These are phyloP conservation scores for Dusona sp. DNA, from an alignment of 2,888 invertebrate genomes.

Conservation along the genomic window DNA sequence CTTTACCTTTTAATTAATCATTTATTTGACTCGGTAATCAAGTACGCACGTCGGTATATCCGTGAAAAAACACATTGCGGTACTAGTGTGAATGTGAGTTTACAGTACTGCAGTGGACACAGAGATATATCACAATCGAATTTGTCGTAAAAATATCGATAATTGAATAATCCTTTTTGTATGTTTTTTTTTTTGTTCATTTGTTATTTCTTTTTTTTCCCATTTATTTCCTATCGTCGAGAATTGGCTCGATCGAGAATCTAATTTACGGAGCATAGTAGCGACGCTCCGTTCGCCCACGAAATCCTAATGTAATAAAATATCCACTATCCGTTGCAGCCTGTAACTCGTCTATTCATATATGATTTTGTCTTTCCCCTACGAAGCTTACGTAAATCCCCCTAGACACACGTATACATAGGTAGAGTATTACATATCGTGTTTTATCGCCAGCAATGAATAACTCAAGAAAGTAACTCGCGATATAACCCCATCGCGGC, in stretches of 20 bases:
- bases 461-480: neutral
- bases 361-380: conserved; percentile 65
- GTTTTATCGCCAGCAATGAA: conserved; percentile 68
- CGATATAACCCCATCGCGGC: neutral
- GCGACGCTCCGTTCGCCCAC: conserved; percentile 7
- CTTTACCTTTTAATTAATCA: conserved; percentile 47
- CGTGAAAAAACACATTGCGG: conserved; percentile 76
- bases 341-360: conserved; percentile 57
- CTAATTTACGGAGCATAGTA: conserved; percentile 15
- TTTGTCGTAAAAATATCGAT: neutral
- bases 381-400: conserved; percentile 75
- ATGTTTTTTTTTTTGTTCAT: conserved; percentile 14
- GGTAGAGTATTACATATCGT: conserved; percentile 62
- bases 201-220: no score
- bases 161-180: neutral
- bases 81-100: conserved; percentile 68
- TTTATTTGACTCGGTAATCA: conserved; percentile 63
- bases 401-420: conserved; percentile 72
- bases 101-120: conserved; percentile 46
- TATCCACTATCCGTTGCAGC: conserved; percentile 32
- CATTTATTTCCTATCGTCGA: neutral
- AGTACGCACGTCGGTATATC: conserved; percentile 72
- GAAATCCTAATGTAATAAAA: conserved; percentile 4
- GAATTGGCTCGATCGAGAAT: neutral
- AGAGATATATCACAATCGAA: conserved; percentile 25